Percentiles rank a stretch among this genome's conserved stretches.
phyloP scores from a whole-genome alignment of 1,140 invertebrate genomes.

The Nymphalis io region DNA sequence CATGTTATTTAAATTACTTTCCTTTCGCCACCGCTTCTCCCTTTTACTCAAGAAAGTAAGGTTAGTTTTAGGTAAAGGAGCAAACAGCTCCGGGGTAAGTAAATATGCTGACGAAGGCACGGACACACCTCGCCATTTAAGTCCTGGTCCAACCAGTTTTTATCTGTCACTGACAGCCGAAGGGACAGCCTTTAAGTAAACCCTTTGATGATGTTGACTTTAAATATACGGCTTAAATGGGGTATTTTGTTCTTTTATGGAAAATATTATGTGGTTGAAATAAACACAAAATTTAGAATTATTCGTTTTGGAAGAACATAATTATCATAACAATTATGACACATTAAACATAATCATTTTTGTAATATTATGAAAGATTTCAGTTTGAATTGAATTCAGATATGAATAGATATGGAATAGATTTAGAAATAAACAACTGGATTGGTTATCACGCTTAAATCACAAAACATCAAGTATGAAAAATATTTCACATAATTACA shows the following conservation, averaged over 20 bases:
- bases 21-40: constrained; percentile 29
- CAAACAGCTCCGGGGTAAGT: constrained; percentile 73
- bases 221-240: constrained; percentile 24
- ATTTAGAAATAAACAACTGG: too few species aligned
- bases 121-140: constrained; percentile 60
- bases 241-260: constrained; percentile 14
- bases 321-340: too few species aligned
- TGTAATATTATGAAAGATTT: too few species aligned
- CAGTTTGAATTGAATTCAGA: too few species aligned
- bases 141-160: constrained; percentile 62
- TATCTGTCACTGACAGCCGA: constrained; percentile 69
- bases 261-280: background rate
- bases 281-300: too few species aligned
- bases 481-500: too few species aligned
- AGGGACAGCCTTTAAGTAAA: constrained; percentile 61
- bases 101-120: constrained; percentile 76
- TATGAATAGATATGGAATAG: too few species aligned
- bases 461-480: too few species aligned
- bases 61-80: constrained; percentile 72
- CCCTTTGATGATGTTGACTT: constrained; percentile 66
- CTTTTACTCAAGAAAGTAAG: constrained; percentile 43
- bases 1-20: background rate
- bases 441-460: too few species aligned
- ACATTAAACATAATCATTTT: too few species aligned
- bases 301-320: too few species aligned